Percentiles rank a stretch among this genome's conserved stretches.
phyloP scores from a whole-genome alignment of 2,888 invertebrate genomes.

The Tridacna crocea region DNA sequence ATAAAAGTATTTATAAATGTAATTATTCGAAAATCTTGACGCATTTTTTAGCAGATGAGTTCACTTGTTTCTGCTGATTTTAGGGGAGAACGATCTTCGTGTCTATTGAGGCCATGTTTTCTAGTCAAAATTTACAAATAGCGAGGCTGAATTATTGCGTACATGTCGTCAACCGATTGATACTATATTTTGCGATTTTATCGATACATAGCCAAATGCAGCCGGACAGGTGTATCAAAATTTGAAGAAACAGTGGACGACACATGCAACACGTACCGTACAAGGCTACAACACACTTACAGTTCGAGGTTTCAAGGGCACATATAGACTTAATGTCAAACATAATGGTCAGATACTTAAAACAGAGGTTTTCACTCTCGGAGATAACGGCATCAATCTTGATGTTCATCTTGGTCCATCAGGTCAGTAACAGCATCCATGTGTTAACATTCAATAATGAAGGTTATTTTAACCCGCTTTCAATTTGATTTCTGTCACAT shows the following conservation, averaged over 20 bases:
- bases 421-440: neutral
- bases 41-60: too few relatives aligned
- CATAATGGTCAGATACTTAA: conserved; percentile 30
- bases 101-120: too few relatives aligned
- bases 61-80: too few relatives aligned
- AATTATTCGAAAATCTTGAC: too few relatives aligned
- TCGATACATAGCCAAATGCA: conserved; percentile 21
- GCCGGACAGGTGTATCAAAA: conserved; percentile 29
- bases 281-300: conserved; percentile 10
- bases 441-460: neutral
- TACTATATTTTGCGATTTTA: neutral
- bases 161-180: too few relatives aligned
- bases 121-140: too few relatives aligned
- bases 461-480: neutral
- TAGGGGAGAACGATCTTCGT: too few relatives aligned
- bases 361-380: conserved; percentile 26
- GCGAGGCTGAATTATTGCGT: too few relatives aligned
- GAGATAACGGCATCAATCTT: conserved; percentile 21
- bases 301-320: conserved; percentile 25
- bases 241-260: conserved; percentile 27
- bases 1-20: too few relatives aligned
- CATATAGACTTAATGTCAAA: conserved; percentile 24
- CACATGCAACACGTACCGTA: conserved; percentile 12
- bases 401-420: conserved; percentile 26
- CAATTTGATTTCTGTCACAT: neutral